phyloP scores from a whole-genome alignment of 2,113 vertebrate species.

The Alaudala cheleensis region DNA sequence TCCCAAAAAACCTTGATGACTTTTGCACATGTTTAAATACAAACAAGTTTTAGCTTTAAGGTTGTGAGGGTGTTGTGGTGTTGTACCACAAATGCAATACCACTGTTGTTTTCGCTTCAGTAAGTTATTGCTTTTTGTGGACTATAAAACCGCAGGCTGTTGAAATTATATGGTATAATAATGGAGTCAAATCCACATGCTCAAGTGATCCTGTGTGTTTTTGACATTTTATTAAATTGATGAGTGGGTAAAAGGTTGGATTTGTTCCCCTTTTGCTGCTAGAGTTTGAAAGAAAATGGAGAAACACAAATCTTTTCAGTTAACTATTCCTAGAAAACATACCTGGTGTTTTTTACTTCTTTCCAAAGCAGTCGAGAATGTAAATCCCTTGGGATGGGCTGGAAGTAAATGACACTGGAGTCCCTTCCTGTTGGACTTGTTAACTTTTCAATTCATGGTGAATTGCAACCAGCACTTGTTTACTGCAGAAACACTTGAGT shows the following conservation, averaged over 20 bases:
- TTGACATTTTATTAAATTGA: conserved; percentile 18
- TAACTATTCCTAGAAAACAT: not conserved
- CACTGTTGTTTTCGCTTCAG: not conserved
- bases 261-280: not conserved
- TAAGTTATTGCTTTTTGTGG: conserved; percentile 49
- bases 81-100: not conserved
- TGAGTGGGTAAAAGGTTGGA: not conserved
- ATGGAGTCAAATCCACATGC: conserved; percentile 30
- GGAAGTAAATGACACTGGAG: not conserved
- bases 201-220: not conserved
- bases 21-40: not conserved
- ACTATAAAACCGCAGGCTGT: conserved; percentile 55
- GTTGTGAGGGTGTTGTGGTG: not conserved
- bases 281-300: not conserved
- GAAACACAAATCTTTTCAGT: not conserved
- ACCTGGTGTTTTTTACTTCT: not conserved
- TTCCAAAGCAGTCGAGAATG: not conserved
- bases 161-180: conserved; percentile 42
- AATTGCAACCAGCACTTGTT: not conserved
- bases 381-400: not conserved
- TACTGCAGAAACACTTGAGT: not conserved
- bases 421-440: not conserved
- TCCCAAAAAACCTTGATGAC: not conserved
- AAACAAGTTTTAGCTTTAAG: not conserved
- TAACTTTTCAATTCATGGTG: not conserved